phyloP scores from a whole-genome alignment of 2,113 vertebrate species.

The Piaya cayana region DNA sequence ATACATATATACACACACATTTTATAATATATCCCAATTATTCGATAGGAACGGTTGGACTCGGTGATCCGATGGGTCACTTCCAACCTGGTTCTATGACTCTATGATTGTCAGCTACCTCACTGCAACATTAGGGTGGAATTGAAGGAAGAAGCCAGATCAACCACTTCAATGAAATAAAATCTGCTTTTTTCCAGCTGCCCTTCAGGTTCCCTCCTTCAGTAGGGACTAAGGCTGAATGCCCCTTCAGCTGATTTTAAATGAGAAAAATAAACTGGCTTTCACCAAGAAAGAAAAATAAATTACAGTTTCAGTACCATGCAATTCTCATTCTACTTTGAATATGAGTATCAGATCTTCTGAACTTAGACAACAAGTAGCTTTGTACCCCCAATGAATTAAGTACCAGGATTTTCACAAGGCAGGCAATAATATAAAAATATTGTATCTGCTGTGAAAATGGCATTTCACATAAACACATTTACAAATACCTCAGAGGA shows the following conservation, averaged over 20 bases:
- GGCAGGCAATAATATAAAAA: neutral
- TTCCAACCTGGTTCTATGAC: too few relatives aligned
- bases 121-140: neutral
- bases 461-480: neutral
- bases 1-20: too few relatives aligned
- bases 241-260: neutral
- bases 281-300: neutral
- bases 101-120: neutral
- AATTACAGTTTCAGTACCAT: neutral
- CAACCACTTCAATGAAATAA: neutral
- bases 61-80: too few relatives aligned
- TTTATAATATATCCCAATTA: neutral
- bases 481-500: neutral
- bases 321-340: neutral
- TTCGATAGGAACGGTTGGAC: too few relatives aligned
- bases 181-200: neutral
- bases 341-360: neutral
- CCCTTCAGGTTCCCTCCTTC: neutral
- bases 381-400: neutral
- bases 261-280: neutral
- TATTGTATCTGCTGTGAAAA: neutral
- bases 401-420: neutral
- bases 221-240: neutral
- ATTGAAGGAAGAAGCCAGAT: neutral
- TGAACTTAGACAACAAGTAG: neutral